Percentiles rank a stretch among this genome's conserved stretches.
Conservation (phyloP, 1,140 invertebrate species). For the Platorchestia sp. region DNA sequence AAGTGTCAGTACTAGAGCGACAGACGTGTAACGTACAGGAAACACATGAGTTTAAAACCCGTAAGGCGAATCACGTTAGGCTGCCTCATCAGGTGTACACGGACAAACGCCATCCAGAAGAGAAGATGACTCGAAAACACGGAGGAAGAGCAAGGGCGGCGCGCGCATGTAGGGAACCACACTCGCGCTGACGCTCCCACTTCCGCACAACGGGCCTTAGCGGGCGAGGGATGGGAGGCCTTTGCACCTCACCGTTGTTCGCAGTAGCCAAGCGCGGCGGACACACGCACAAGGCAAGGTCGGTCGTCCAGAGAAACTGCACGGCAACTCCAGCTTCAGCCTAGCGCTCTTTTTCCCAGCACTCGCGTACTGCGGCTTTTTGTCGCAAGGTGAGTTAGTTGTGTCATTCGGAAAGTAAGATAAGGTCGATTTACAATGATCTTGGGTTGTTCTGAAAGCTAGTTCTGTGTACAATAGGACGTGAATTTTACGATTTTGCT, state of each 20-base stretch:
- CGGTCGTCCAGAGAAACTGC: neutral
- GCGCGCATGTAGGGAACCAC: neutral
- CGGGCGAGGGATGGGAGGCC: neutral
- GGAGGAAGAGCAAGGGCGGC: neutral
- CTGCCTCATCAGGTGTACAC: neutral
- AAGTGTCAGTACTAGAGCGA: neutral
- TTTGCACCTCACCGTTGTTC: neutral
- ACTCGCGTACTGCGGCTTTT: neutral
- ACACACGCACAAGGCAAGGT: neutral
- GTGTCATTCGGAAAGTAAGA: neutral
- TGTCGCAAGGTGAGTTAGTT: neutral
- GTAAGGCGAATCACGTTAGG: neutral
- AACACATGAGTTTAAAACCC: neutral
- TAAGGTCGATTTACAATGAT: neutral
- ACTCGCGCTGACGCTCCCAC: neutral
- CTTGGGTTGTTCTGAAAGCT: neutral
- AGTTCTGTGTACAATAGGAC: neutral
- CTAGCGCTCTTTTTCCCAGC: neutral
- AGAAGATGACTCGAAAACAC: neutral
- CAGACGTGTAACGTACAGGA: neutral
- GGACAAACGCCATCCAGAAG: neutral
- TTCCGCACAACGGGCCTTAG: neutral
- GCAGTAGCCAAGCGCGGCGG: neutral
- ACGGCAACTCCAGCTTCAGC: neutral
- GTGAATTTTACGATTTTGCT: neutral